A percentile compares a stretch with the other conserved stretches of the same genome.
phyloP scores from a whole-genome alignment of 2,113 vertebrate genomes.

The Oryzias woworae region DNA sequence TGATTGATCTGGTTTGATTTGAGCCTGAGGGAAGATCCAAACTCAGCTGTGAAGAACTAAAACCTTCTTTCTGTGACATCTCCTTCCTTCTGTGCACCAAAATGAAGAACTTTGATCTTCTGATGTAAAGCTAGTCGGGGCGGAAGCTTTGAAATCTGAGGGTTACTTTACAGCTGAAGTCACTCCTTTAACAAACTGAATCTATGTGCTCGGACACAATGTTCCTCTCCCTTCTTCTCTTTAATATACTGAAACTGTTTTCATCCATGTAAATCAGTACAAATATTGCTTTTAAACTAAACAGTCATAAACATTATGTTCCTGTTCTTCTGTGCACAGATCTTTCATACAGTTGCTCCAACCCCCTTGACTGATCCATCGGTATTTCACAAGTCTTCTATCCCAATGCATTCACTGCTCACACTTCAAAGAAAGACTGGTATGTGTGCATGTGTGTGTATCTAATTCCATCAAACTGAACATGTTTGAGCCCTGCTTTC shows the following conservation, averaged over 20 bases:
- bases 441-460: too few species aligned
- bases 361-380: neutral
- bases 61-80: constrained; percentile 5
- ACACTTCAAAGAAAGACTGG: too few species aligned
- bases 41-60: constrained; percentile 10
- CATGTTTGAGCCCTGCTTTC: neutral
- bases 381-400: neutral
- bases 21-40: constrained; percentile 19
- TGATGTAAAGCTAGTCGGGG: constrained; percentile 16
- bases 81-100: constrained; percentile 1
- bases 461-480: too few species aligned
- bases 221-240: neutral
- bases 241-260: neutral
- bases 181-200: neutral
- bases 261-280: neutral
- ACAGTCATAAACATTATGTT: too few species aligned
- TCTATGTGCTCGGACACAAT: neutral
- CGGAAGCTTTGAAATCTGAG: neutral
- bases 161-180: neutral
- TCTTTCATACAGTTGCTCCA: neutral
- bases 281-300: neutral
- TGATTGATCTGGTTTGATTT: constrained; percentile 34
- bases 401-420: neutral
- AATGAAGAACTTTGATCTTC: constrained; percentile 23
- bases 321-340: too few species aligned